Conservation (phyloP, 1,140 invertebrate genomes). For the Triops longicaudatus region DNA sequence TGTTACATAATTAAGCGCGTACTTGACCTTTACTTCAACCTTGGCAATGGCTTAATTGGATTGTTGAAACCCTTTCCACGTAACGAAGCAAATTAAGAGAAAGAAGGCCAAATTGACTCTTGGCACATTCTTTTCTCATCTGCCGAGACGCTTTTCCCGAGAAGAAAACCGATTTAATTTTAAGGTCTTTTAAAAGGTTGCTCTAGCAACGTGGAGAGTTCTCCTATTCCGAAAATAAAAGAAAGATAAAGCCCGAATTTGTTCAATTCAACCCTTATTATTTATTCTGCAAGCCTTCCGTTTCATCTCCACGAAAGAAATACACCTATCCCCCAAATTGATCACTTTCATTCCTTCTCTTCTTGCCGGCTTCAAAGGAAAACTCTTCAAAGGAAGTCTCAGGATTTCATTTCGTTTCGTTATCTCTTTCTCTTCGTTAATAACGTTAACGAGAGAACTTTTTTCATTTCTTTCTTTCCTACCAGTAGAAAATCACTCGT, state of each 20-base stretch:
- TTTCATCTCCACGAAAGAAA: background rate
- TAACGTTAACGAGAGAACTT: background rate
- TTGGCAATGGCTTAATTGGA: too few species aligned
- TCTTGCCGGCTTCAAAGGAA: background rate
- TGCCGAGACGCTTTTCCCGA: background rate
- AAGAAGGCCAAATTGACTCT: background rate
- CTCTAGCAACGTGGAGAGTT: background rate
- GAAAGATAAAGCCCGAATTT: too few species aligned
- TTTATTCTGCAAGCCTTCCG: conserved; percentile 1
- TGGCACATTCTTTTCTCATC: background rate
- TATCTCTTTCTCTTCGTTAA: background rate
- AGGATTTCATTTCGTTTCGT: background rate
- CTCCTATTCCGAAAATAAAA: background rate
- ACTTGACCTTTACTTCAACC: too few species aligned
- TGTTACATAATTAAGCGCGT: too few species aligned
- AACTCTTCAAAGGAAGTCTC: background rate
- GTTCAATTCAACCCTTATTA: conserved; percentile 8
- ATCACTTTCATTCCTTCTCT: background rate
- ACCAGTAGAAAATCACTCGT: background rate
- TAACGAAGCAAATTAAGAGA: background rate
- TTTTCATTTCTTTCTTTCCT: background rate
- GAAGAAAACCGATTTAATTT: background rate
- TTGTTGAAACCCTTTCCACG: too few species aligned
- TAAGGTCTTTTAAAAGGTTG: background rate
- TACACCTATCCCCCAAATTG: background rate